Evolutionary conservation across 2,888 invertebrate species (phyloP).

Genomic region (Dysmachus trigonus): DNA sequence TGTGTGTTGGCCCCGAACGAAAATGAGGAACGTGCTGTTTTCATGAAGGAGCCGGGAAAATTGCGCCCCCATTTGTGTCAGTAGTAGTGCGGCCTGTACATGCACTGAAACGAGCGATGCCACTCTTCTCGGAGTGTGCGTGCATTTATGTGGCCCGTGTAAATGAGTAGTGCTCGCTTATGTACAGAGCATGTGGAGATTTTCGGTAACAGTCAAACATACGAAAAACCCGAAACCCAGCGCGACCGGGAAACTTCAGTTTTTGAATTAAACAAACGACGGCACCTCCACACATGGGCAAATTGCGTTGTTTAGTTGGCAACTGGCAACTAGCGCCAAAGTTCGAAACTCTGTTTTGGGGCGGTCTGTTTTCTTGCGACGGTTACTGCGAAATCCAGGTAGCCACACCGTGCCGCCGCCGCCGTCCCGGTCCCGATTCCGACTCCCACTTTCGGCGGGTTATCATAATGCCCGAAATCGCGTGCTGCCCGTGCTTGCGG

Average conservation of each 20-base stretch:
- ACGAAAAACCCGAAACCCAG: conserved; percentile 25
- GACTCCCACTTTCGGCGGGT: not conserved
- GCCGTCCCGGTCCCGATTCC: not conserved
- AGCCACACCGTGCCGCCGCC: not conserved
- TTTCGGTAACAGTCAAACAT: conserved; percentile 21
- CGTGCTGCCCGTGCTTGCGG: conserved; percentile 29
- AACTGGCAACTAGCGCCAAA: conserved; percentile 35
- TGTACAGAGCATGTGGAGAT: conserved; percentile 37
- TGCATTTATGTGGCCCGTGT: conserved; percentile 30
- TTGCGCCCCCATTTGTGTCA: not conserved
- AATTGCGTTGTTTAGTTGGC: conserved; percentile 30
- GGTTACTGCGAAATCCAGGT: not conserved
- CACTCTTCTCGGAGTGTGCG: not conserved
- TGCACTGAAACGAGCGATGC: not conserved
- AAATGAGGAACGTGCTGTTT: conserved; percentile 47
- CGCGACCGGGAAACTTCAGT: conserved; percentile 40
- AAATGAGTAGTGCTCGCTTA: conserved; percentile 33
- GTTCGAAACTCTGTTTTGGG: conserved; percentile 34
- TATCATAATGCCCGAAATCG: not conserved
- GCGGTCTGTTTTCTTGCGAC: conserved; percentile 8
- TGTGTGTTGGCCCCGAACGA: conserved; percentile 44
- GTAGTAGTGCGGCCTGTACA: not conserved
- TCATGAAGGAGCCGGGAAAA: not conserved
- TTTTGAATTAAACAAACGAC: conserved; percentile 34
- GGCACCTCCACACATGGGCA: conserved; percentile 6